phyloP scores from a whole-genome alignment of 2,113 vertebrate genomes.

The Nothoprocta perdicaria region DNA sequence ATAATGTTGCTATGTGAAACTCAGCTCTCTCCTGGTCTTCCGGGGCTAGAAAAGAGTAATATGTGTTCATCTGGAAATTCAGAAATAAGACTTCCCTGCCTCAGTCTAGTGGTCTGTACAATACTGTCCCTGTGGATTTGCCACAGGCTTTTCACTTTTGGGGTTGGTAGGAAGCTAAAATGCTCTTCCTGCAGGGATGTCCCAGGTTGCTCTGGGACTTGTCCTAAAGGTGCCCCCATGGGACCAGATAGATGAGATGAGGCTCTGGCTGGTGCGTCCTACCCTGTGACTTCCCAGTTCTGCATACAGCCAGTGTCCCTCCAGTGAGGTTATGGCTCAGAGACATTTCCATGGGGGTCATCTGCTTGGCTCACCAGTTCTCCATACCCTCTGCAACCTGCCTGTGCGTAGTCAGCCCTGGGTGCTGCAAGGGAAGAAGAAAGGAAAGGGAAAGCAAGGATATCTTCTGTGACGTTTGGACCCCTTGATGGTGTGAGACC shows the following conservation, averaged over 20 bases:
- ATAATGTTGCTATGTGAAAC: slow-evolving; percentile 16
- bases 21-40: not conserved
- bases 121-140: not conserved
- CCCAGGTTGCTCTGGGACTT: not conserved
- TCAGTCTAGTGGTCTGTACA: not conserved
- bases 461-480: not conserved
- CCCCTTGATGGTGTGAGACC: not conserved
- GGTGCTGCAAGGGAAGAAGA: not conserved
- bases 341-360: not conserved
- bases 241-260: too few relatives aligned
- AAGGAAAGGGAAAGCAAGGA: too few relatives aligned
- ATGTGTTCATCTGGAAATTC: not conserved
- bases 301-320: not conserved
- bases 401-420: not conserved
- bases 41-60: not conserved
- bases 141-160: not conserved
- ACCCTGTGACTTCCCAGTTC: not conserved
- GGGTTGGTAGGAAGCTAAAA: not conserved
- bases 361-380: not conserved
- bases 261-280: not conserved
- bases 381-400: too few relatives aligned
- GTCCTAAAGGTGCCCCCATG: not conserved
- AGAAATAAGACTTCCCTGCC: not conserved
- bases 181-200: not conserved
- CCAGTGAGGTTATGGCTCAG: not conserved